A percentile compares a stretch with the other conserved stretches of the same genome.
Conservation (phyloP, 2,797 vertebrate species). For the Phoxinus dragarum region DNA sequence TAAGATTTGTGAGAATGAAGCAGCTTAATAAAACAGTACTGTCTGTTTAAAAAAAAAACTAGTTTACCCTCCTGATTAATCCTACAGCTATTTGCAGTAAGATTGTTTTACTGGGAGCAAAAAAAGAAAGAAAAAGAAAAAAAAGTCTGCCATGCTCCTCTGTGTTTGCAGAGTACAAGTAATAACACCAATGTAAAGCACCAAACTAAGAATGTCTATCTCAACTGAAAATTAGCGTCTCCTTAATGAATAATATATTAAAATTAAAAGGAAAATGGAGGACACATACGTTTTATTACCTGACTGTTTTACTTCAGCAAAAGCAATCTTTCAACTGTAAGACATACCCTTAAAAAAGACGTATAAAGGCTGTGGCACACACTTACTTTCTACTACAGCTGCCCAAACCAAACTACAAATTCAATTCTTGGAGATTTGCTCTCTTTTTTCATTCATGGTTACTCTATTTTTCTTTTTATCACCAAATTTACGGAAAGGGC, state of each 20-base stretch:
- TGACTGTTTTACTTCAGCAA: constrained; percentile 56
- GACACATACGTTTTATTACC: constrained; percentile 58
- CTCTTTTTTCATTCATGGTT: constrained; percentile 57
- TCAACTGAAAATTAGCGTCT: constrained; percentile 59
- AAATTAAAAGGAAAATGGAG: constrained; percentile 55
- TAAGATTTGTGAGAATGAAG: constrained; percentile 57
- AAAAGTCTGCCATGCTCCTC: constrained; percentile 56
- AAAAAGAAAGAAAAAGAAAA: constrained; percentile 54
- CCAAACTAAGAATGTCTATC: constrained; percentile 56
- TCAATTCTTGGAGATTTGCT: constrained; percentile 48
- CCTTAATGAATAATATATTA: constrained; percentile 63
- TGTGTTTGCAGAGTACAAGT: constrained; percentile 62
- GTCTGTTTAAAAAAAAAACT: constrained; percentile 54
- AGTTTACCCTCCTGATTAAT: constrained; percentile 53
- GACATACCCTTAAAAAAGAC: constrained; percentile 47
- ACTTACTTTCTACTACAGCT: constrained; percentile 58
- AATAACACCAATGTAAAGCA: constrained; percentile 62
- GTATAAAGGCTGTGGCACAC: constrained; percentile 23
- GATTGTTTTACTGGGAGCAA: constrained; percentile 59
- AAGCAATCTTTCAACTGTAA: constrained; percentile 50
- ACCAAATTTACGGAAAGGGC: constrained; percentile 69
- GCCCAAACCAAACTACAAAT: constrained; percentile 54
- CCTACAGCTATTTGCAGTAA: constrained; percentile 61
- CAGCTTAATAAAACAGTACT: constrained; percentile 59
- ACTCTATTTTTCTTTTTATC: constrained; percentile 55